Percentiles rank a stretch among this genome's conserved stretches.
Evolutionary conservation across 2,113 vertebrate genomes (phyloP).

Genomic region (Numenius arquata): DNA sequence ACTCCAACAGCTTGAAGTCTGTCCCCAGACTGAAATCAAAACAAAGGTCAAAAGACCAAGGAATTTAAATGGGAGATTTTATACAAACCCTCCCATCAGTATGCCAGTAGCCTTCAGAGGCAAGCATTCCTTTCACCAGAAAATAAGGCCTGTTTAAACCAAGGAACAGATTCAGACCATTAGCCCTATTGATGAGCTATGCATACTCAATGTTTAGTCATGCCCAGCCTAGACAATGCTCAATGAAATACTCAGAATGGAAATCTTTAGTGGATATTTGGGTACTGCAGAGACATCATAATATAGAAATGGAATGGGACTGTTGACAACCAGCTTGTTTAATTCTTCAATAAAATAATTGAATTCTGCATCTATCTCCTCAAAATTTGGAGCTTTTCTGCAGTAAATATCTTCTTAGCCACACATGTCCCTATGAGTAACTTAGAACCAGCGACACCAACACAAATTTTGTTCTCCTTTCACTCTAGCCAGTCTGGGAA

Average conservation of each 20-base stretch:
- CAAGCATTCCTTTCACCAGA: background rate
- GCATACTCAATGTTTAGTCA: background rate
- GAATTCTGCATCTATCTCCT: background rate
- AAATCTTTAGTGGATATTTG: background rate
- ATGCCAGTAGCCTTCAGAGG: background rate
- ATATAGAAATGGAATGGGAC: background rate
- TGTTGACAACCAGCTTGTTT: background rate
- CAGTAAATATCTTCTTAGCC: background rate
- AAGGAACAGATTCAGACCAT: background rate
- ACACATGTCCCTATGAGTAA: background rate
- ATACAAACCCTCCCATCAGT: background rate
- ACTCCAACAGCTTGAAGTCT: background rate
- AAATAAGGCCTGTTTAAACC: background rate
- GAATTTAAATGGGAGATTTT: background rate
- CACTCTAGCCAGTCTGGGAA: background rate
- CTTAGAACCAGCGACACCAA: background rate
- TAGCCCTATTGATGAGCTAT: background rate
- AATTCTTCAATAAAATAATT: background rate
- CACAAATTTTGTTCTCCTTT: background rate
- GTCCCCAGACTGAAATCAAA: constrained; percentile 7
- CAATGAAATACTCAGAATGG: background rate
- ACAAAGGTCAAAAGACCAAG: background rate
- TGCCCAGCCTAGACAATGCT: background rate
- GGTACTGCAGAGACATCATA: background rate
- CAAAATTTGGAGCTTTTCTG: background rate